Evolutionary conservation across 2,113 vertebrate genomes (phyloP).

Genomic region (Plecturocebus donacophilus): DNA sequence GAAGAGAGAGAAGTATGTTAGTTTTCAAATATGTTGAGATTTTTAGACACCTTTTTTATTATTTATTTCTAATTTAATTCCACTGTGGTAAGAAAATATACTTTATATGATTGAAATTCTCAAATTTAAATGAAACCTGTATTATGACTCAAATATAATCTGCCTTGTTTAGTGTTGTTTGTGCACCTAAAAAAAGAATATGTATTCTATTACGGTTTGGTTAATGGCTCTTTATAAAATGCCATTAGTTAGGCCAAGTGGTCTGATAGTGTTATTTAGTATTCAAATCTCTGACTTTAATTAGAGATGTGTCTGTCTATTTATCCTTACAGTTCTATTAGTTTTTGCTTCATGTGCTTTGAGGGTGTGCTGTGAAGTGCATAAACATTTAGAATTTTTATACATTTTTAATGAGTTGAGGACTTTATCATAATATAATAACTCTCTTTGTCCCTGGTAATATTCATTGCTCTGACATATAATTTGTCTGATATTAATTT

Average conservation of each 20-base stretch:
- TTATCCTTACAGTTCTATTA: not conserved
- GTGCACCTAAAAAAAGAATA: not conserved
- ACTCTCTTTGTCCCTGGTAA: not conserved
- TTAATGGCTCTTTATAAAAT: not conserved
- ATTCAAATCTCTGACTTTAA: not conserved
- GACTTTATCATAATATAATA: not conserved
- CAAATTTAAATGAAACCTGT: not conserved
- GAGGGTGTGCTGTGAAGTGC: not conserved
- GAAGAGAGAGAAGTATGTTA: not conserved
- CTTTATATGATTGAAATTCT: not conserved
- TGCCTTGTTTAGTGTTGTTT: not conserved
- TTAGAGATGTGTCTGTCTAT: not conserved
- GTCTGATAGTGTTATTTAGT: not conserved
- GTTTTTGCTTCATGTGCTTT: not conserved
- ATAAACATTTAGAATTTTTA: not conserved
- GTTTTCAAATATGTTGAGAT: not conserved
- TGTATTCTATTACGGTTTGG: not conserved
- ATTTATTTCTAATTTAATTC: slow-evolving; percentile 7
- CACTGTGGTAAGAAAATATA: not conserved
- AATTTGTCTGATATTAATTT: slow-evolving; percentile 21
- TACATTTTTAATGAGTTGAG: not conserved
- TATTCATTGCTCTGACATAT: not conserved
- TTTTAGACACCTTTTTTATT: not conserved
- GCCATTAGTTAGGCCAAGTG: not conserved
- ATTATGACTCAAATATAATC: not conserved